These are phyloP conservation scores for Hirtodrosophila trivittata DNA, from an alignment of 2,888 invertebrate genomes.

Conservation along the genomic window DNA sequence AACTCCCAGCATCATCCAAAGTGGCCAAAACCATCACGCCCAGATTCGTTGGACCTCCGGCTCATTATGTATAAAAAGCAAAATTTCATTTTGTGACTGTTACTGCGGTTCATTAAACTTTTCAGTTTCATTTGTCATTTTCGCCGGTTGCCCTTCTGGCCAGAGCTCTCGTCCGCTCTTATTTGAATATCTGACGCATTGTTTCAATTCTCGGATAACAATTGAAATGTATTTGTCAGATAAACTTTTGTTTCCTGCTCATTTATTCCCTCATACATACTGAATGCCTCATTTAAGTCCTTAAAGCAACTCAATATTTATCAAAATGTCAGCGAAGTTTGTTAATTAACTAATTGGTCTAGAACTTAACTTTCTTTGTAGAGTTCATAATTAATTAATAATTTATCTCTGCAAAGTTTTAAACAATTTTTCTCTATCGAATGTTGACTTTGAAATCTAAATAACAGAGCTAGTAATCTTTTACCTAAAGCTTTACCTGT, in stretches of 20 bases:
- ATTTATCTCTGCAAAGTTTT: no score
- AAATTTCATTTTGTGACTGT: conserved; percentile 66
- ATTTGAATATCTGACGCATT: conserved; percentile 37
- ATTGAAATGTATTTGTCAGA: conserved; percentile 73
- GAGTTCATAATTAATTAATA: no score
- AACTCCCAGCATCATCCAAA: conserved; percentile 11
- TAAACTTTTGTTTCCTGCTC: conserved; percentile 57
- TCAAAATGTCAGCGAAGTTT: conserved; percentile 30
- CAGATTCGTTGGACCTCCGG: conserved; percentile 20
- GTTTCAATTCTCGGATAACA: conserved; percentile 58
- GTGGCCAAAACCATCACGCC: conserved; percentile 23
- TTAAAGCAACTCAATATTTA: conserved; percentile 40
- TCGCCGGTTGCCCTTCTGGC: background rate
- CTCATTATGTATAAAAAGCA: conserved; percentile 53
- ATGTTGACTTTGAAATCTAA: no score
- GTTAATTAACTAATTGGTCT: no score
- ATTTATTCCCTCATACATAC: conserved; percentile 9
- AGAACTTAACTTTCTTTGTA: no score
- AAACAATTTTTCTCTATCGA: no score
- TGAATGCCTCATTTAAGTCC: conserved; percentile 3
- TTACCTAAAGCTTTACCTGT: no score
- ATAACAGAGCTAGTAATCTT: no score
- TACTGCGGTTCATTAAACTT: conserved; percentile 74
- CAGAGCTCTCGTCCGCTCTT: background rate
- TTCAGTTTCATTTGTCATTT: conserved; percentile 70